A percentile compares a stretch with the other conserved stretches of the same genome.
These are phyloP conservation scores for Hyles euphorbiae DNA, from an alignment of 1,140 invertebrate species.

Conservation along the genomic window DNA sequence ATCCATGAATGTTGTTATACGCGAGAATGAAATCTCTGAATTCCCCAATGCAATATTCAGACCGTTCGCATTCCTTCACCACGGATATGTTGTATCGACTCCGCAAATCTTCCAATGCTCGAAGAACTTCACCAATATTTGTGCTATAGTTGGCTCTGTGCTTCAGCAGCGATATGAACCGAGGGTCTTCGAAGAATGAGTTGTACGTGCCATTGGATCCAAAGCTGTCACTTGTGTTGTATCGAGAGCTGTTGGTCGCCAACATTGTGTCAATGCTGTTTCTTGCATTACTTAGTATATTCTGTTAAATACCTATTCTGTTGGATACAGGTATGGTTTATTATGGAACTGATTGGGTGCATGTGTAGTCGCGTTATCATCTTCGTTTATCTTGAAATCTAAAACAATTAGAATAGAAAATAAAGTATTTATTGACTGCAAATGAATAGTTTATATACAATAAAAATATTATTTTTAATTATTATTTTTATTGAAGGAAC, in stretches of 20 bases:
- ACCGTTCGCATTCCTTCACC: constrained; percentile 50
- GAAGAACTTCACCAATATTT: constrained; percentile 47
- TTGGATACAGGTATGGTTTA: too few relatives aligned
- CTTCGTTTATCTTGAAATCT: too few relatives aligned
- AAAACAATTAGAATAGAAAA: too few relatives aligned
- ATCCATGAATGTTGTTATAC: constrained; percentile 63
- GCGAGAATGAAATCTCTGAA: constrained; percentile 54
- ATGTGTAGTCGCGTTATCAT: too few relatives aligned
- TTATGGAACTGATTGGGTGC: too few relatives aligned
- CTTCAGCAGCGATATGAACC: constrained; percentile 48
- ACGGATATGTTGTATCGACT: constrained; percentile 56
- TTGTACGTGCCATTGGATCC: constrained; percentile 33
- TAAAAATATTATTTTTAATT: too few relatives aligned
- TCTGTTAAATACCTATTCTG: background rate
- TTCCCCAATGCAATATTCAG: constrained; percentile 59
- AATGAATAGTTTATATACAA: too few relatives aligned
- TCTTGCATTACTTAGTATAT: constrained; percentile 40
- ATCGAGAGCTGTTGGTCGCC: constrained; percentile 36
- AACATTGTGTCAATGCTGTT: constrained; percentile 39
- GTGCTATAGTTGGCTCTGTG: constrained; percentile 44
- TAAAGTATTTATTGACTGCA: too few relatives aligned
- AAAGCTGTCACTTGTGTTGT: constrained; percentile 11
- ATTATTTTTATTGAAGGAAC: too few relatives aligned
- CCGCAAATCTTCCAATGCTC: constrained; percentile 45
- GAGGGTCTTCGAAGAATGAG: constrained; percentile 41